phyloP scores from a whole-genome alignment of 2,888 invertebrate genomes.

The Phyto melanocephala region DNA sequence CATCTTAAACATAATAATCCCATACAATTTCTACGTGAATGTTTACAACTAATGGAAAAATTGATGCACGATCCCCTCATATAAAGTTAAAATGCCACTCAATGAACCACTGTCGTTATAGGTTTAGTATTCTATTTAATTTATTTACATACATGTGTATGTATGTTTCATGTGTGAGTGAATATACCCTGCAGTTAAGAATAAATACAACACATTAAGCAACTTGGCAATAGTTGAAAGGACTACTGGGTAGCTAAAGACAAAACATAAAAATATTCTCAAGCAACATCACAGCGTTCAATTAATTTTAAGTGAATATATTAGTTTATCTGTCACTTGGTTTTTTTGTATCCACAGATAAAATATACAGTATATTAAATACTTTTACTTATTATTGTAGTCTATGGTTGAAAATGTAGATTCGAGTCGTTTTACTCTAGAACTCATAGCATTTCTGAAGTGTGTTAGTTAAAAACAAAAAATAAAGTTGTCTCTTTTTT shows the following conservation, averaged over 20 bases:
- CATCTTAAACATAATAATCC: slow-evolving; percentile 23
- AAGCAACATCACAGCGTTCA: too few relatives aligned
- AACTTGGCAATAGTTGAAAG: too few relatives aligned
- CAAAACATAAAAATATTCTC: too few relatives aligned
- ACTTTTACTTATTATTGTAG: background rate
- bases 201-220: too few relatives aligned
- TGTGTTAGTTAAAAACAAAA: too few relatives aligned
- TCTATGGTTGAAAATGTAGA: background rate
- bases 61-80: slow-evolving; percentile 50
- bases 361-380: slow-evolving; percentile 1
- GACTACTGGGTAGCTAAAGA: background rate
- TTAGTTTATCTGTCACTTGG: background rate
- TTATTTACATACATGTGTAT: slow-evolving; percentile 38
- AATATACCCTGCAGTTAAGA: background rate
- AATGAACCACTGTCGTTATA: slow-evolving; percentile 44
- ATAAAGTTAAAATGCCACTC: slow-evolving; percentile 61
- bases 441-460: too few relatives aligned
- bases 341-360: background rate
- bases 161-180: slow-evolving; percentile 24
- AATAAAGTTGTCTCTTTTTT: too few relatives aligned
- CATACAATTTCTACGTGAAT: slow-evolving; percentile 28
- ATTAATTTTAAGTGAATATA: background rate
- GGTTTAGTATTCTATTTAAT: slow-evolving; percentile 24
- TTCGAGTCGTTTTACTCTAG: too few relatives aligned
- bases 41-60: slow-evolving; percentile 39